Percentiles rank a stretch among this genome's conserved stretches.
Conservation (phyloP, 2,888 invertebrate genomes). For the Trypoxylon attenuatum region DNA sequence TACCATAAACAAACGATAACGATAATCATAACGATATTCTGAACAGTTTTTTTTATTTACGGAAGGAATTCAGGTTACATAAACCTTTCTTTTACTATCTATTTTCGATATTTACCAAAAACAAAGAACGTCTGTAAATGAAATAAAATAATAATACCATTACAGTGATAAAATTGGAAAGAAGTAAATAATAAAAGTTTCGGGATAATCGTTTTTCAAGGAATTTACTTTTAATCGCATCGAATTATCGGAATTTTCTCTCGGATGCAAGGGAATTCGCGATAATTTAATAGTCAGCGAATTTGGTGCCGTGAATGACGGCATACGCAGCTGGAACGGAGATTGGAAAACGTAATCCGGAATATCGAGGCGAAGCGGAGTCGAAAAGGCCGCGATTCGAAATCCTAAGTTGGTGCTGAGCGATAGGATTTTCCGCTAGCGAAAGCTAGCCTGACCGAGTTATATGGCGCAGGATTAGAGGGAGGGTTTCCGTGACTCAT, state of each 20-base stretch:
- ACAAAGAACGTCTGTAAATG: too few species aligned
- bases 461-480: constrained; percentile 34
- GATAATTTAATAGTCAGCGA: constrained; percentile 16
- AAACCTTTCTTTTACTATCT: too few species aligned
- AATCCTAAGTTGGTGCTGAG: constrained; percentile 30
- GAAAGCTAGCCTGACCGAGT: constrained; percentile 10
- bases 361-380: constrained; percentile 30
- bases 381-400: constrained; percentile 30
- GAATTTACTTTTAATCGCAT: background rate
- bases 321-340: constrained; percentile 4
- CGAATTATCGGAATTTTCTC: background rate
- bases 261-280: background rate
- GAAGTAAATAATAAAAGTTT: too few species aligned
- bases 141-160: too few species aligned
- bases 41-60: too few species aligned
- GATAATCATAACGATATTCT: too few species aligned
- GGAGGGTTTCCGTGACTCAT: constrained; percentile 22
- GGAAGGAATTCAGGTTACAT: too few species aligned
- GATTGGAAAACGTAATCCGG: constrained; percentile 25
- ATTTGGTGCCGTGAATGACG: constrained; percentile 18
- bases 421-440: constrained; percentile 20
- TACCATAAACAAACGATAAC: too few species aligned
- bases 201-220: background rate
- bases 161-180: too few species aligned
- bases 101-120: too few species aligned